phyloP scores from a whole-genome alignment of 2,888 invertebrate species.

The Geophilus truncorum region DNA sequence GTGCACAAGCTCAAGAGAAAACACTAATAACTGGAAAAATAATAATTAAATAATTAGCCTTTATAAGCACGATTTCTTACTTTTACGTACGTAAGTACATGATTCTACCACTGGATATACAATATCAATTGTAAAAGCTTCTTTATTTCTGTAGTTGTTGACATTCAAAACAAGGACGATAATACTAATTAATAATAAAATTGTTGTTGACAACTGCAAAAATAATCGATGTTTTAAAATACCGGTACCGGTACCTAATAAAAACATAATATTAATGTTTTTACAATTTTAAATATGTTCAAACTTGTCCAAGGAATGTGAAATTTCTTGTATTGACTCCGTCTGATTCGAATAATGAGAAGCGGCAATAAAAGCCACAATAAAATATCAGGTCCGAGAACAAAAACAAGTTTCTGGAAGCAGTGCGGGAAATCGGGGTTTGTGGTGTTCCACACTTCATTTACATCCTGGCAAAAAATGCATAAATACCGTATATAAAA shows the following conservation, averaged over 20 bases:
- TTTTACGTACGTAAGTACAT: background rate
- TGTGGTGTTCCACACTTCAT: constrained; percentile 71
- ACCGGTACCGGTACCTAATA: too few species aligned
- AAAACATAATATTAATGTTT: background rate
- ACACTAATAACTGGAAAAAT: constrained; percentile 34
- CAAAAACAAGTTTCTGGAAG: constrained; percentile 50
- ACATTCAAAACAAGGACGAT: background rate
- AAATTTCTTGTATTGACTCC: background rate
- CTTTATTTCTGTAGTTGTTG: background rate
- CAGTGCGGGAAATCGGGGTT: constrained; percentile 75
- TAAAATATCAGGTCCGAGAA: constrained; percentile 50
- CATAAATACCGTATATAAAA: background rate
- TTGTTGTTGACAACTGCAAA: background rate
- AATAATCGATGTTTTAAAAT: background rate
- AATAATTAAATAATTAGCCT: background rate
- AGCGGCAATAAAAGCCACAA: constrained; percentile 45
- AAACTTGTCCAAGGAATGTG: constrained; percentile 3
- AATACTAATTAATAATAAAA: background rate
- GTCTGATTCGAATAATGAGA: constrained; percentile 33
- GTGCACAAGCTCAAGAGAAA: background rate
- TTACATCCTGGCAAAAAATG: constrained; percentile 52
- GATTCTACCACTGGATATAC: background rate
- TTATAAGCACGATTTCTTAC: too few species aligned
- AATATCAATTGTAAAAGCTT: background rate
- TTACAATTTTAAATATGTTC: constrained; percentile 27